phyloP scores from a whole-genome alignment of 2,888 invertebrate species.

The Pharmacophagus antenor region DNA sequence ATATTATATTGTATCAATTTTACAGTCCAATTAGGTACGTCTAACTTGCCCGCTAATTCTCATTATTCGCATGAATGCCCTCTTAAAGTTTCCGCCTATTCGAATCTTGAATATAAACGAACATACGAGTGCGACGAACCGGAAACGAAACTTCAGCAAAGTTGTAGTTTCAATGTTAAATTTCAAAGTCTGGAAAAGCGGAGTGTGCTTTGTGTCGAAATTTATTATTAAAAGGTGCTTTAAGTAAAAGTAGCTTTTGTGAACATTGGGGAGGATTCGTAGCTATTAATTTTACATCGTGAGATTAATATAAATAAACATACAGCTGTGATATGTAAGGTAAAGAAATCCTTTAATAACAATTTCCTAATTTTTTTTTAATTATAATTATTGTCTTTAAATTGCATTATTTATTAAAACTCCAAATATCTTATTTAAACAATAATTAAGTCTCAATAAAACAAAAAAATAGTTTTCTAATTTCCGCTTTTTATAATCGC shows the following conservation, averaged over 20 bases:
- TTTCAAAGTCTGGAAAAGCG: conserved; percentile 19
- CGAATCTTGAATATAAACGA: conserved; percentile 22
- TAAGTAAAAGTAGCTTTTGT: conserved; percentile 19
- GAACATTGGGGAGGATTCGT: conserved; percentile 13
- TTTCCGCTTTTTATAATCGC: too few species aligned
- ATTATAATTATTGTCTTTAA: too few species aligned
- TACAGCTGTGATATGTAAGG: background rate
- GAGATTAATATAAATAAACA: background rate
- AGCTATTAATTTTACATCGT: background rate
- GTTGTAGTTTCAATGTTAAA: conserved; percentile 28
- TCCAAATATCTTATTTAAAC: too few species aligned
- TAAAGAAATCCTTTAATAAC: too few species aligned
- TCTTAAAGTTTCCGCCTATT: conserved; percentile 22
- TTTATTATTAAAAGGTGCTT: conserved; percentile 26
- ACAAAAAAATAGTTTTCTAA: too few species aligned
- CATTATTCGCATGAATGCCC: conserved; percentile 12
- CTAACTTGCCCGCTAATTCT: conserved; percentile 10
- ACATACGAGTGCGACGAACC: conserved; percentile 16
- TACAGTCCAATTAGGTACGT: conserved; percentile 15
- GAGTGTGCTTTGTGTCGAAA: conserved; percentile 21
- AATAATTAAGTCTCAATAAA: too few species aligned
- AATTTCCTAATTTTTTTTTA: too few species aligned
- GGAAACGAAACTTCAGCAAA: conserved; percentile 22
- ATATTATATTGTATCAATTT: background rate
- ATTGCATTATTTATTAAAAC: too few species aligned